Percentiles rank a stretch among this genome's conserved stretches.
Conservation (phyloP, 30 jellyfish, hydroid and myxozoan genomes). For the Pelagia noctiluca region DNA sequence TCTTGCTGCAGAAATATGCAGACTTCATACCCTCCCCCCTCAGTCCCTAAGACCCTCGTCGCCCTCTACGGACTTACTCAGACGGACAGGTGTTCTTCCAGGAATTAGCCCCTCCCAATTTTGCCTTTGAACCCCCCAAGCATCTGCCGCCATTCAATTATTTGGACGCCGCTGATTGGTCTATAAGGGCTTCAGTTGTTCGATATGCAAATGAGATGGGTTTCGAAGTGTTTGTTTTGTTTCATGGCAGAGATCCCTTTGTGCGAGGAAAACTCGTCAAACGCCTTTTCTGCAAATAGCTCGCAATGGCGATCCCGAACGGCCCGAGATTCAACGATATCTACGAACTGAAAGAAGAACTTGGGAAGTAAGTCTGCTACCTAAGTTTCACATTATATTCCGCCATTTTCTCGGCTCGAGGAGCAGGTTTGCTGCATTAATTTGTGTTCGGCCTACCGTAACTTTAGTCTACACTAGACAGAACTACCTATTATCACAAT, state of each 20-base stretch:
- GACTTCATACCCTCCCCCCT: too few species aligned
- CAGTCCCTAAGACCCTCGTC: too few species aligned
- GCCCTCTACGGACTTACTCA: too few species aligned
- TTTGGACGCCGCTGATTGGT: background rate
- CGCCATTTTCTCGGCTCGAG: background rate
- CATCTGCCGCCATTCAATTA: background rate
- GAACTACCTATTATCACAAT: background rate
- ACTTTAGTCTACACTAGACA: background rate
- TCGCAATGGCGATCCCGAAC: slow-evolving; percentile 70
- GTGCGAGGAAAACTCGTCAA: background rate
- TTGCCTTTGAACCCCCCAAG: too few species aligned
- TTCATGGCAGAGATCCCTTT: background rate
- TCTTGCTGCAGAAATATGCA: too few species aligned
- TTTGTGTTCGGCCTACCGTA: slow-evolving; percentile 1
- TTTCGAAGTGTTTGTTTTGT: background rate
- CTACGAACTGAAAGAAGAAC: slow-evolving; percentile 97
- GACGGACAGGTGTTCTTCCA: too few species aligned
- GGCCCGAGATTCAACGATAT: slow-evolving; percentile 89
- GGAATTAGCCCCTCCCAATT: too few species aligned
- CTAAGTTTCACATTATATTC: slow-evolving; percentile 6
- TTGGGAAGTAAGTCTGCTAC: slow-evolving; percentile 89
- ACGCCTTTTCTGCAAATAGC: background rate
- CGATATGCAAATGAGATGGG: slow-evolving; percentile 19
- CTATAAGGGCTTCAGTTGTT: background rate
- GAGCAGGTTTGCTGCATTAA: background rate